phyloP scores from a whole-genome alignment of 2,888 invertebrate genomes.

The Tillus elongatus region DNA sequence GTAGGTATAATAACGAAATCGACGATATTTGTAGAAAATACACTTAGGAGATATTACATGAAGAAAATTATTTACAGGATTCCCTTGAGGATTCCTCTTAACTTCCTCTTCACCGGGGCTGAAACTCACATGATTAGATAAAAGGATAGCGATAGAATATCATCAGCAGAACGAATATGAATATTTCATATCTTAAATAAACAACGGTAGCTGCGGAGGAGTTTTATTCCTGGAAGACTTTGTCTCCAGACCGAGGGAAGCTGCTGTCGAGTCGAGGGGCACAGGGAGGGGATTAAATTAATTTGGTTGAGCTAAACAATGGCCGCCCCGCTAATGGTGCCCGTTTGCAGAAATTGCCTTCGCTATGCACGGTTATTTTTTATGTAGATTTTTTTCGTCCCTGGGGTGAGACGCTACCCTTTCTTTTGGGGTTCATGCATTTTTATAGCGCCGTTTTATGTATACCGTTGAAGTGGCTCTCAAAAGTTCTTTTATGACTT shows the following conservation, averaged over 20 bases:
- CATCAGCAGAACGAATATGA: no score
- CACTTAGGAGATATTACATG: no score
- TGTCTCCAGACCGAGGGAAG: neutral
- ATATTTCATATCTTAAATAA: no score
- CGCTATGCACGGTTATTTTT: constrained; percentile 41
- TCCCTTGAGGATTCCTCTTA: no score
- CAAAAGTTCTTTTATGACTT: constrained; percentile 20
- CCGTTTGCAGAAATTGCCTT: constrained; percentile 44
- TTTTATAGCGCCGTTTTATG: constrained; percentile 31
- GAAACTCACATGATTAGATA: no score
- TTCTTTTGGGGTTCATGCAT: constrained; percentile 31
- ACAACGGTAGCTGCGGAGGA: no score
- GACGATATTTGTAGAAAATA: no score
- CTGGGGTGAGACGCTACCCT: constrained; percentile 33
- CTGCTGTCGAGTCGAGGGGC: constrained; percentile 12
- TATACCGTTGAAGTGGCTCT: constrained; percentile 20
- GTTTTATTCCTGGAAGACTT: neutral
- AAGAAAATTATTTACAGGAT: no score
- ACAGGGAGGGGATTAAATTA: constrained; percentile 41
- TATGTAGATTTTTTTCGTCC: constrained; percentile 39
- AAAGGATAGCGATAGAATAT: no score
- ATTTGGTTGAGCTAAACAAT: constrained; percentile 46
- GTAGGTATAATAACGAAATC: no score
- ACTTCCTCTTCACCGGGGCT: no score
- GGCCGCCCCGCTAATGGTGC: constrained; percentile 44